Evolutionary conservation across 2,888 invertebrate species (phyloP), one percentile per base, ranked within the genome.

Genomic region (Latrodectus hesperus): DNA sequence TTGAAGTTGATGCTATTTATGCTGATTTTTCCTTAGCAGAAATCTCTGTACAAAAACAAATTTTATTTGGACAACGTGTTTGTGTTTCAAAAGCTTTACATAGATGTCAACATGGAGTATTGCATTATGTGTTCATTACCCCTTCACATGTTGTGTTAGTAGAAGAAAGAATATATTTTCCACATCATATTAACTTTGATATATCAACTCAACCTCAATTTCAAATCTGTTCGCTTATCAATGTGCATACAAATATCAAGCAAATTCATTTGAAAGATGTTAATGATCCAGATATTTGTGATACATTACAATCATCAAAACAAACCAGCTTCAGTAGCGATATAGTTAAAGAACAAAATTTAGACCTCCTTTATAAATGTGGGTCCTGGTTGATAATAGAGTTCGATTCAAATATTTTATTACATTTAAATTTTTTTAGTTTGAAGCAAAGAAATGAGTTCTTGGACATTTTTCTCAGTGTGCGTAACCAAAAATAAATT

Each of bases 341-440:
- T 26, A 17, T n/a, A 38, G 52, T 49, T 60, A 16, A 60, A 49
- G 78, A 78, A 73, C 72, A 78, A 55, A 74, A 85, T 55, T 74
- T 80, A 55, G 67, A 68, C 55, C 17, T 77, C 9, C 73, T 88
- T 14, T 75, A 84, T 53, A 73, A 53, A 17, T 81, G 77, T 74
- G 88, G 88, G 17, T 82, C 75, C 26, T 88, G 88, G 88, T 68
- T 88, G 53, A 70, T 85, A 51, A 68, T 88, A 9, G 84, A 88
- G 53, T 88, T 88, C 82, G 84, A 85, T 77, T 77, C 81, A n/a
- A 53, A 53, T 70, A 60, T 78, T 9, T 26, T 80, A 5, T 53
- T 88, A 51, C 77, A 82, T 53, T 52, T 88, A 14, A 88, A 81
- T 38, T 88, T 88, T 85, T 82, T 64, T 60, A 73, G 55, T 77